These are phyloP conservation scores for Thalpophila matura DNA, from an alignment of 2,888 invertebrate species.

Conservation along the genomic window DNA sequence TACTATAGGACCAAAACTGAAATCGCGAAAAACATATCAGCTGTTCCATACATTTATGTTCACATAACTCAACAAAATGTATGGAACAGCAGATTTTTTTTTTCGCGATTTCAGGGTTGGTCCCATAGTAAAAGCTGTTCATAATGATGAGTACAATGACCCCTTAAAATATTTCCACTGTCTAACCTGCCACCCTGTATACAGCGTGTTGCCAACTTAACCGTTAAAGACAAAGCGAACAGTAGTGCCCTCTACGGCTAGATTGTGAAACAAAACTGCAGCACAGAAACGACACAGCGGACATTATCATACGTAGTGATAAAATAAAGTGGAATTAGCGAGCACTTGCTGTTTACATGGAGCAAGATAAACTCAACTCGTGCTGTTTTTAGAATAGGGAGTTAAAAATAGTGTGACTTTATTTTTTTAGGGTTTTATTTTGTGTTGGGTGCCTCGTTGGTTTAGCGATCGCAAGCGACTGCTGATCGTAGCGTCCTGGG, in stretches of 20 bases:
- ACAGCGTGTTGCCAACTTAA: constrained; percentile 42
- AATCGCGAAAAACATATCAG: too few species aligned
- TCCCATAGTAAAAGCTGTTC: too few species aligned
- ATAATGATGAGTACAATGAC: too few species aligned
- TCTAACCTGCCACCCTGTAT: too few species aligned
- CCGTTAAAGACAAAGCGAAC: constrained; percentile 40
- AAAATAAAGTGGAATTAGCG: constrained; percentile 53
- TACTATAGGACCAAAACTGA: too few species aligned
- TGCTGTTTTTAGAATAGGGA: constrained; percentile 18
- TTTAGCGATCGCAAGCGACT: too few species aligned
- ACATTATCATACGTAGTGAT: constrained; percentile 56
- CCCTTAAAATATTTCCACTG: too few species aligned
- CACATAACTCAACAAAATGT: too few species aligned
- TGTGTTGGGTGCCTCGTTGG: neutral
- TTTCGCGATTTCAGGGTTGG: too few species aligned
- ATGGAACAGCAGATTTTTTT: too few species aligned
- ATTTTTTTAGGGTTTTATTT: neutral
- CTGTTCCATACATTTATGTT: too few species aligned
- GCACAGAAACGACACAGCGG: constrained; percentile 42
- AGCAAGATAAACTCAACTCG: constrained; percentile 30
- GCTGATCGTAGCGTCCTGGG: too few species aligned
- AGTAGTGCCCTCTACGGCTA: constrained; percentile 48
- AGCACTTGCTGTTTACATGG: constrained; percentile 36
- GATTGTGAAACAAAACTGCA: constrained; percentile 52
- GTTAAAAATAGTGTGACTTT: neutral